Evolutionary conservation across 2,888 invertebrate genomes (phyloP).

Genomic region (Acanthacorydalis orientalis): DNA sequence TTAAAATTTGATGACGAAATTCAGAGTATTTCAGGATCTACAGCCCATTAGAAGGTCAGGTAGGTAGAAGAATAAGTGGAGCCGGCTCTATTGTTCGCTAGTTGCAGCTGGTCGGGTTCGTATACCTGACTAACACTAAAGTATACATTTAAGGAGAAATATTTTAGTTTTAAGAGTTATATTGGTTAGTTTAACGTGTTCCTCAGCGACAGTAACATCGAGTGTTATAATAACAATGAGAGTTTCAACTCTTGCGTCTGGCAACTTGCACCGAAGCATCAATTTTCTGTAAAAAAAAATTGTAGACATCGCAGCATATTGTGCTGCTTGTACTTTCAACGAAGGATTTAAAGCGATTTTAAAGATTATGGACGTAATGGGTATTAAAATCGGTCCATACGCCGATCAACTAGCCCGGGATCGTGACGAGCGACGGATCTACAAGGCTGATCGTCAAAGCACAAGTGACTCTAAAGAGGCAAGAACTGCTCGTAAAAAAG

Average conservation of each 20-base stretch:
- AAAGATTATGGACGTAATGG: constrained; percentile 1
- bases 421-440: constrained; percentile 1
- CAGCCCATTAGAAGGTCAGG: no score
- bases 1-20: no score
- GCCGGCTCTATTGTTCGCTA: no score
- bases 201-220: background rate
- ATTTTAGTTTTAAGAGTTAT: no score
- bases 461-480: background rate
- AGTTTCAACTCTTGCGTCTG: background rate
- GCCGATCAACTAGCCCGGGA: constrained; percentile 2
- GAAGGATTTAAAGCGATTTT: background rate
- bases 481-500: constrained; percentile 1
- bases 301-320: background rate
- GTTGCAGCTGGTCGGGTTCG: no score
- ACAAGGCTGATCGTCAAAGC: constrained; percentile 1
- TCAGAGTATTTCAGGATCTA: no score
- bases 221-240: background rate
- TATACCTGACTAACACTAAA: no score
- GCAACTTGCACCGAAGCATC: background rate
- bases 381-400: constrained; percentile 1
- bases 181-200: no score
- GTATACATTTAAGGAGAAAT: no score
- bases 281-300: background rate
- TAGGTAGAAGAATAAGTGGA: no score
- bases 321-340: background rate